Conservation (phyloP, 2,797 vertebrate species). For the Leptoclinus maculatus region DNA sequence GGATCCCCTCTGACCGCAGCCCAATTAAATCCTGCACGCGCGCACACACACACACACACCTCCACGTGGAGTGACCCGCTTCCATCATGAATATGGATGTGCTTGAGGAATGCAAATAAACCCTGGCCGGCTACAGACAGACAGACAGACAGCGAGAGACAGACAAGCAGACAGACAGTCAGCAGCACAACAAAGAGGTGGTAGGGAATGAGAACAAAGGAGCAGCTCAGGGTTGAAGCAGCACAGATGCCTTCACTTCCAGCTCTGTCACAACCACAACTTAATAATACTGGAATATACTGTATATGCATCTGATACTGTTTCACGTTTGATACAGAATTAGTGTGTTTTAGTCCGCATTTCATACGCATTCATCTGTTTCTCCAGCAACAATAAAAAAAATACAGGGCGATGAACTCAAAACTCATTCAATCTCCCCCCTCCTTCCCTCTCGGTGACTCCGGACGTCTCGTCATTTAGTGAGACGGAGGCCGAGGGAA, state of each 20-base stretch:
- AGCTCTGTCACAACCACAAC: slow-evolving; percentile 58
- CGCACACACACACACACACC: slow-evolving; percentile 32
- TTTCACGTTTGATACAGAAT: neutral
- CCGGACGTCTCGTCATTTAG: slow-evolving; percentile 51
- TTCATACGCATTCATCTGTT: slow-evolving; percentile 20
- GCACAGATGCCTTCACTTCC: slow-evolving; percentile 83
- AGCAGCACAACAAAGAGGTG: slow-evolving; percentile 78
- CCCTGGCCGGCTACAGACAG: slow-evolving; percentile 57
- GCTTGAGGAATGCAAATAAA: slow-evolving; percentile 84
- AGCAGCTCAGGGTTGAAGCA: slow-evolving; percentile 64
- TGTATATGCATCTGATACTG: neutral
- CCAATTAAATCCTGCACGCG: slow-evolving; percentile 81
- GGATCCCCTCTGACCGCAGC: slow-evolving; percentile 84
- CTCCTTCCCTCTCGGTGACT: neutral
- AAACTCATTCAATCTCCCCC: slow-evolving; percentile 44
- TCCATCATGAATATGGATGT: slow-evolving; percentile 87
- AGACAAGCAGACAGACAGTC: slow-evolving; percentile 63
- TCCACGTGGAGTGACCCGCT: slow-evolving; percentile 82
- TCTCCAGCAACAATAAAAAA: slow-evolving; percentile 40
- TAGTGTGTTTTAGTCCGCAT: slow-evolving; percentile 15
- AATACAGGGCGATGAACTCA: slow-evolving; percentile 48
- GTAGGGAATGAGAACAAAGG: slow-evolving; percentile 81
- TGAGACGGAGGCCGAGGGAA: slow-evolving; percentile 34
- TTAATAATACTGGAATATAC: slow-evolving; percentile 22
- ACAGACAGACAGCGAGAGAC: slow-evolving; percentile 48